Conservation (phyloP, 2,888 invertebrate species). For the Dexiosoma caninum region DNA sequence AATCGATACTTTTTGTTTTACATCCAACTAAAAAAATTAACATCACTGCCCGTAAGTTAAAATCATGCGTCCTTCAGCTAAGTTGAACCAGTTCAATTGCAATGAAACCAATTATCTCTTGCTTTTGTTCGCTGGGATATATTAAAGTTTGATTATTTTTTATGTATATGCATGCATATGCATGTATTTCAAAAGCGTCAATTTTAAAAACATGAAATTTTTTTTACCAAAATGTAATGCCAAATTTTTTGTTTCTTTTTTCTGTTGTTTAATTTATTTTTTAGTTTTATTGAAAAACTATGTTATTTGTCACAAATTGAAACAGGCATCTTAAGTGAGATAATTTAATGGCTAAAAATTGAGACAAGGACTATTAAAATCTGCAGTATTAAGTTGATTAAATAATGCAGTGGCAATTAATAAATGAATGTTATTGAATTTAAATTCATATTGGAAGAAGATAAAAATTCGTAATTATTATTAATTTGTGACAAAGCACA, state of each 20-base stretch:
- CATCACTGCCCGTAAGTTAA: too few species aligned
- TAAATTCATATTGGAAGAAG: neutral
- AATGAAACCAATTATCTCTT: too few species aligned
- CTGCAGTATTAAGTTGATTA: slow-evolving; percentile 46
- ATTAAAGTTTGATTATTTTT: slow-evolving; percentile 62
- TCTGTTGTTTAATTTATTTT: neutral
- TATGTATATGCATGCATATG: too few species aligned
- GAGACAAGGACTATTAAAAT: slow-evolving; percentile 24
- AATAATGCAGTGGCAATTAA: slow-evolving; percentile 27
- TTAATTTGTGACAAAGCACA: neutral
- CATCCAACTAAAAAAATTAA: too few species aligned
- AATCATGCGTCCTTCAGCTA: too few species aligned
- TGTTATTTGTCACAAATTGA: slow-evolving; percentile 61
- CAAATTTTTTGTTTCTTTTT: neutral
- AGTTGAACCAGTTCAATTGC: too few species aligned
- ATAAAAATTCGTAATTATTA: slow-evolving; percentile 6
- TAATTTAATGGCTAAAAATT: slow-evolving; percentile 46
- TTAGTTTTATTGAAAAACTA: slow-evolving; percentile 61
- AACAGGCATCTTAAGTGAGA: slow-evolving; percentile 53
- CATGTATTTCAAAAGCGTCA: slow-evolving; percentile 57
- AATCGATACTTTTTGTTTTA: too few species aligned
- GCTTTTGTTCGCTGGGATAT: too few species aligned
- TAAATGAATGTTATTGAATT: neutral
- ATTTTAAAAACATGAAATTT: slow-evolving; percentile 59
- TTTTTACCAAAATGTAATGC: slow-evolving; percentile 59